These are phyloP conservation scores for Indicator maculatus DNA, from an alignment of 2,113 vertebrate species.

Conservation along the genomic window DNA sequence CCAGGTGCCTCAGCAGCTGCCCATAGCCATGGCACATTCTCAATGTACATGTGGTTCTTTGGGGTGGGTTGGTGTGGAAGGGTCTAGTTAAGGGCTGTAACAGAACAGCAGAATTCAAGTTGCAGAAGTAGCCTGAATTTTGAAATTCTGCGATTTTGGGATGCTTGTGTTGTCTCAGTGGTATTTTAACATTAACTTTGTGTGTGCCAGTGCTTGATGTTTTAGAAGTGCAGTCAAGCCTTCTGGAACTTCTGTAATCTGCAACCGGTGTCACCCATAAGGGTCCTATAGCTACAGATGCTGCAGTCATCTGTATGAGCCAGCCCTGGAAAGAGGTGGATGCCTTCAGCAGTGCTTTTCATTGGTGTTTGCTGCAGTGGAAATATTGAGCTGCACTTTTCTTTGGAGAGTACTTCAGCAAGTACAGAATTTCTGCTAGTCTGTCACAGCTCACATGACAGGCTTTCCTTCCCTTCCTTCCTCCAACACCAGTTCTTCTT, in stretches of 20 bases:
- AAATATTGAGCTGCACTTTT: neutral
- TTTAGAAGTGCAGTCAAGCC: accelerated
- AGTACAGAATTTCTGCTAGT: neutral
- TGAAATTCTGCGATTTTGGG: accelerated
- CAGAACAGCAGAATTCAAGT: neutral
- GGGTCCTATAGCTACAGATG: accelerated
- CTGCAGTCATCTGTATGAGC: accelerated
- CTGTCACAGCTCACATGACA: neutral
- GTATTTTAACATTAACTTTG: accelerated
- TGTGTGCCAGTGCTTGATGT: neutral
- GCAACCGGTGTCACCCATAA: accelerated
- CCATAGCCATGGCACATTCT: accelerated
- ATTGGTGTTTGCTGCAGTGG: accelerated
- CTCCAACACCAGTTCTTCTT: neutral
- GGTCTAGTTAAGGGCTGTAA: accelerated
- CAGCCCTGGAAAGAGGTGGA: accelerated
- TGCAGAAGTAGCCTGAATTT: neutral
- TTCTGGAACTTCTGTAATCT: neutral
- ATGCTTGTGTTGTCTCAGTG: neutral
- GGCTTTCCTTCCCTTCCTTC: neutral
- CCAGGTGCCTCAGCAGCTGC: neutral
- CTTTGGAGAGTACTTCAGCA: neutral
- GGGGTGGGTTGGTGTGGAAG: neutral
- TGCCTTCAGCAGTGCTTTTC: neutral
- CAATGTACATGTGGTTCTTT: accelerated